A percentile compares a stretch with the other conserved stretches of the same genome.
phyloP scores from a whole-genome alignment of 2,113 vertebrate genomes.

The Bufo gargarizans region DNA sequence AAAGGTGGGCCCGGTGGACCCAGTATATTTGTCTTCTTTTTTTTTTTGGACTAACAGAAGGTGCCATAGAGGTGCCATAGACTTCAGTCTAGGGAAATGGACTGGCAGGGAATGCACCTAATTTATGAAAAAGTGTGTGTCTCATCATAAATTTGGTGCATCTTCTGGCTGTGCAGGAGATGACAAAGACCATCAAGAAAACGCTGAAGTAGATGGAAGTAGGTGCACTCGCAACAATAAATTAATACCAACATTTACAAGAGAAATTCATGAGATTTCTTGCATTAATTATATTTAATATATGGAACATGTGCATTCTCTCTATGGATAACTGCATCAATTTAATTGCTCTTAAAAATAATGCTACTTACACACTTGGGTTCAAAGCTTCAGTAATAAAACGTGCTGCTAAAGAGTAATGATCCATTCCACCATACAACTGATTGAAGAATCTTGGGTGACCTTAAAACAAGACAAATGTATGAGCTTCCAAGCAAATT shows the following conservation, averaged over 20 bases:
- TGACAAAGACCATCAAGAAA: too few species aligned
- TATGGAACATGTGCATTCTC: neutral
- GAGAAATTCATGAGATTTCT: neutral
- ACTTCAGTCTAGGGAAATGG: too few species aligned
- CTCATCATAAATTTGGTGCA: too few species aligned
- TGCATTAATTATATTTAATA: constrained; percentile 19
- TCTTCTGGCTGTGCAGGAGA: too few species aligned
- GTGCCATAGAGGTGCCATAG: too few species aligned
- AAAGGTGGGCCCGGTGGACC: too few species aligned
- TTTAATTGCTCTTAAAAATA: constrained; percentile 18
- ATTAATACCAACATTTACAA: neutral
- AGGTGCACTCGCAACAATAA: too few species aligned
- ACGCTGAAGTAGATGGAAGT: too few species aligned
- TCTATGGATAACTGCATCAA: neutral
- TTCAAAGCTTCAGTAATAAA: constrained; percentile 85
- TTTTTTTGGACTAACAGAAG: too few species aligned
- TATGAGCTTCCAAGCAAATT: neutral
- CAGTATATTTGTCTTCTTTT: too few species aligned
- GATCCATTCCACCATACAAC: constrained; percentile 83
- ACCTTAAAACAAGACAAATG: constrained; percentile 69
- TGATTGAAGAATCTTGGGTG: constrained; percentile 89
- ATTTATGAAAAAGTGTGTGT: too few species aligned
- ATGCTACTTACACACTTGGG: constrained; percentile 81
- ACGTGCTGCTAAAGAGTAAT: constrained; percentile 82
- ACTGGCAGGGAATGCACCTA: too few species aligned